Evolutionary conservation across 2,797 vertebrate genomes (phyloP).

Genomic region (Percopsis omiscomaycus): DNA sequence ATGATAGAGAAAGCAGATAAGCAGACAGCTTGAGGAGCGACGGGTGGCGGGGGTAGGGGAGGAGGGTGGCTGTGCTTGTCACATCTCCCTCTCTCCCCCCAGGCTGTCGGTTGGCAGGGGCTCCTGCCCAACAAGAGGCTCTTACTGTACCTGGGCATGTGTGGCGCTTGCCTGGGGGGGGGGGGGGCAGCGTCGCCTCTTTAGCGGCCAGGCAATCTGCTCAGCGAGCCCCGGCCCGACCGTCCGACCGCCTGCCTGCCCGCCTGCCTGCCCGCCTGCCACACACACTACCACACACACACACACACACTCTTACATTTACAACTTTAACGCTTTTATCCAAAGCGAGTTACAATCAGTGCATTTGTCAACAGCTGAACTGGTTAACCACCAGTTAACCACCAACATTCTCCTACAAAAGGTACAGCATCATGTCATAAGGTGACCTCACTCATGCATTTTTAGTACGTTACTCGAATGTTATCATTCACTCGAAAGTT

Average conservation of each 20-base stretch:
- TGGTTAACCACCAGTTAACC: too few species aligned
- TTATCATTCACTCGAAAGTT: too few species aligned
- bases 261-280: too few species aligned
- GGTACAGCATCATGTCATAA: too few species aligned
- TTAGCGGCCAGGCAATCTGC: conserved; percentile 82
- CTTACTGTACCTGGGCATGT: conserved; percentile 76
- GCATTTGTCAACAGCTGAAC: too few species aligned
- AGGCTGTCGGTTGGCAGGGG: conserved; percentile 51
- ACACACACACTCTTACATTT: too few species aligned
- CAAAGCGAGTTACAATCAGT: too few species aligned
- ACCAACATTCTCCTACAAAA: too few species aligned
- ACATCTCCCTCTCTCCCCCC: conserved; percentile 68
- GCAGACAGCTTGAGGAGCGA: conserved; percentile 80
- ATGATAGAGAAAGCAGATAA: not conserved
- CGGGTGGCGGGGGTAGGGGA: conserved; percentile 39
- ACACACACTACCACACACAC: too few species aligned
- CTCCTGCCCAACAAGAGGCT: conserved; percentile 47
- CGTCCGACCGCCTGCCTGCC: conserved; percentile 7
- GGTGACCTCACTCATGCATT: too few species aligned
- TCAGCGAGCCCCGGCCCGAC: conserved; percentile 42
- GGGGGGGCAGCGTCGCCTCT: conserved; percentile 69
- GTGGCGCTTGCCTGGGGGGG: conserved; percentile 64
- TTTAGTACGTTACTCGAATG: too few species aligned
- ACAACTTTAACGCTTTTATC: too few species aligned
- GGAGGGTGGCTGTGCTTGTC: conserved; percentile 55